Percentiles rank a stretch among this genome's conserved stretches.
These are phyloP conservation scores for Cricetomys ansorgei DNA, from an alignment of 2,113 vertebrate species.

Conservation along the genomic window DNA sequence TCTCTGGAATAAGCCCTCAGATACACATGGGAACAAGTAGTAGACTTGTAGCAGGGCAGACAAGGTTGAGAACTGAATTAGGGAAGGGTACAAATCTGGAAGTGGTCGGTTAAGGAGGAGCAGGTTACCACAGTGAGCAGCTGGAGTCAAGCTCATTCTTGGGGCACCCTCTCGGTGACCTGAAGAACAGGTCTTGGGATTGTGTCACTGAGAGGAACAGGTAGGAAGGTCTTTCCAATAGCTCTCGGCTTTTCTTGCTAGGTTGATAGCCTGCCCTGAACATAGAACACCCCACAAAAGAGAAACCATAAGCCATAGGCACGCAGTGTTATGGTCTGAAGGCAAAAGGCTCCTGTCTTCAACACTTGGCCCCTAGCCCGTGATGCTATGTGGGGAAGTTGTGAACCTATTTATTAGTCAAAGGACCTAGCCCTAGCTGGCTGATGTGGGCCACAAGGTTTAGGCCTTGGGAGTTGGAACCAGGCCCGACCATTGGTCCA, in stretches of 20 bases:
- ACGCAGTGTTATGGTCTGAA: accelerated
- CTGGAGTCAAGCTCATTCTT: accelerated
- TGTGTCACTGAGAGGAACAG: accelerated
- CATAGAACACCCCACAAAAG: background rate
- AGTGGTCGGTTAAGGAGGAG: accelerated
- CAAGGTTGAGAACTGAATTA: background rate
- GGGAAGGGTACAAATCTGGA: background rate
- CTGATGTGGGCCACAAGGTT: too few species aligned
- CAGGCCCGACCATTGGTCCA: background rate
- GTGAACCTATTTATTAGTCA: too few species aligned
- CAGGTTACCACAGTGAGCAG: background rate
- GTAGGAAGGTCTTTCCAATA: accelerated
- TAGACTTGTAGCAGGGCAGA: too few species aligned
- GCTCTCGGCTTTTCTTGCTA: background rate
- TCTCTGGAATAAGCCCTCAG: background rate
- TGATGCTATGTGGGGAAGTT: background rate
- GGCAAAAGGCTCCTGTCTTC: background rate
- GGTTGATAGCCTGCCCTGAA: background rate
- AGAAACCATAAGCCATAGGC: background rate
- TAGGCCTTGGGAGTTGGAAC: background rate
- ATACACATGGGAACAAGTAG: background rate
- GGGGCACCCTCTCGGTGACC: background rate
- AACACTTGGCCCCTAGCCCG: background rate
- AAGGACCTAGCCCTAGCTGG: background rate
- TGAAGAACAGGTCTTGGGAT: background rate